Evolutionary conservation across 1,140 invertebrate genomes (phyloP), one percentile per base, ranked within the genome.

Genomic region (Bombus superbus): DNA sequence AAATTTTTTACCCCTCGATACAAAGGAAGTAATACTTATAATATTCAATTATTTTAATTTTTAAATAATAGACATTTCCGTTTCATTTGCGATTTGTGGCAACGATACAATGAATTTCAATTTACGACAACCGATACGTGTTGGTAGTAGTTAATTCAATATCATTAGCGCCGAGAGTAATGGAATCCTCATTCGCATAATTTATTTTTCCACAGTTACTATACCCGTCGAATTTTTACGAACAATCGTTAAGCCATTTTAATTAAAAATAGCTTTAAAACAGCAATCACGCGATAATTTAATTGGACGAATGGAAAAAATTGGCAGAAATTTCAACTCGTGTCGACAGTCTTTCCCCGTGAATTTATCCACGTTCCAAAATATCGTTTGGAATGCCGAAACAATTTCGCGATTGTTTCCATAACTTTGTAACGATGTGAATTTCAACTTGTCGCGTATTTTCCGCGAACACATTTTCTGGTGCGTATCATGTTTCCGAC

Each of bases 401-500:
- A 44, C 38, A 42, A 15, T 42, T 42, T 42, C 40, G 25, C 6
- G 69, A 69, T 69, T 69, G 68, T 69, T 40, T 69, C 25, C 10
- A 8, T 18, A 47, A 38, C 28, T 74, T 74, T 13, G 5, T 15
- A 74, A 53, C 11, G 6, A 53, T 8, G 18, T 44, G 22, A 28
- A 53, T 32, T 53, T 25, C 10, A 35, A 53, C 3, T 25, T 74
- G 15, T 5, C 11, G 2, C 15, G 13, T 32, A 6, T 44, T n/a
- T 22, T n/a, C 15, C 28, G 2, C 0, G 5, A 72, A 44, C 13
- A 15, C 13, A 1, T 35, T 13, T 9, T 2, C 38, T 53, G 10
- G 2, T 5, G 3, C 9, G 8, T 42, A 1, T 28, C 3, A 1
- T 10, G 9, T 13, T 25, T 11, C 5, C 15, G 1, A 11, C 6